Evolutionary conservation across 2,797 vertebrate genomes (phyloP), one percentile per base, ranked within the genome.

Genomic region (Catamblyrhynchus diadema): DNA sequence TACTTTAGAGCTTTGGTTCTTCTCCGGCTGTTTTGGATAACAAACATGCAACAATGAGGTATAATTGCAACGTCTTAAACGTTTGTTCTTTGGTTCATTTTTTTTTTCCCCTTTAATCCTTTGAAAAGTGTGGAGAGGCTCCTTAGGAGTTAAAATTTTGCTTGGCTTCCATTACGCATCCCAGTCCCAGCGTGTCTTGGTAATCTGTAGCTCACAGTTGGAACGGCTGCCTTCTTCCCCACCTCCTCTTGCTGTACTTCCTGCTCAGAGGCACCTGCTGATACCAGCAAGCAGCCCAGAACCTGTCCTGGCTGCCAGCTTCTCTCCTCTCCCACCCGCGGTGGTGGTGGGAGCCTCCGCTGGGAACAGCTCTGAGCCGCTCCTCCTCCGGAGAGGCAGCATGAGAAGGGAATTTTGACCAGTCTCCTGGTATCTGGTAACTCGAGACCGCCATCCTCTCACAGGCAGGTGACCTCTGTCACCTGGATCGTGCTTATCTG

Each of bases 201-300:
- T 65, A 54, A 41, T 56, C 53, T 71, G 69, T 47, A 77, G 83
- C 13, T 92, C 59, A 2, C 64, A 50, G 90, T 88, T 3, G 8
- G 78, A 94, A 65, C 0, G 35, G 37, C 60, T 41, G 69, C 0
- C 1, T 20, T 42, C 48, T 60, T 91, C 86, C 82, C 64, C 42
- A 89, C 33, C 81, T 70, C 84, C 73, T 75, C 37, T 64, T 3
- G 4, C 74, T 25, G 37, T 35, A 9, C 53, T 83, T 87, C 79
- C 85, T 89, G 37, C 82, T 81, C 13, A 14, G 47, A 94, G 83
- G 35, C 81, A 95, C 93, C 94, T 96, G 94, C 88, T 92, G 94
- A 69, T 86, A 44, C 7, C 78, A 80, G 12, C 42, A 19, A 64
- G 88, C 28, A 14, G 53, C 83, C 66, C 73, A 57, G 73, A 65